Evolutionary conservation across 2,113 vertebrate species (phyloP).

Genomic region (Pavo muticus): DNA sequence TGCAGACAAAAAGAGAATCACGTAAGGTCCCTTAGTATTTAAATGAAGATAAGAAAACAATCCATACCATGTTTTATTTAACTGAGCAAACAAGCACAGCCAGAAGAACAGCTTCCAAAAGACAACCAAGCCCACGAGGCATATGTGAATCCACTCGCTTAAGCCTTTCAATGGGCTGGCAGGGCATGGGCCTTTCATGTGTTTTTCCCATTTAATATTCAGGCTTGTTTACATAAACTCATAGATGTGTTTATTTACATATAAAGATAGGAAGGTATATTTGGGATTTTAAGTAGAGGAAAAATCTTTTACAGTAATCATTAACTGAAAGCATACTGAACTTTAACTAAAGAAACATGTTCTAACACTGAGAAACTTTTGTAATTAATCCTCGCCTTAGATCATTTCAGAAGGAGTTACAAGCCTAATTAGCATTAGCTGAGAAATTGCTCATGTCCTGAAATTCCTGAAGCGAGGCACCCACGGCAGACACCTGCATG

Average conservation of each 20-base stretch:
- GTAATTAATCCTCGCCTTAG: conserved; percentile 54
- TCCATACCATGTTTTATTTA: not conserved
- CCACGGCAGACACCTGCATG: conserved; percentile 10
- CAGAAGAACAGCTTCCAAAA: conserved; percentile 10
- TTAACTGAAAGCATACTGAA: not conserved
- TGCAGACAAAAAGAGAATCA: not conserved
- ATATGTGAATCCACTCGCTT: not conserved
- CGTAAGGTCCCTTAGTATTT: not conserved
- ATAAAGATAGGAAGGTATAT: not conserved
- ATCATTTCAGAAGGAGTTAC: conserved; percentile 34
- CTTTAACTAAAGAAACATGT: conserved; percentile 41
- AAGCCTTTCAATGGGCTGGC: not conserved
- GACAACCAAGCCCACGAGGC: not conserved
- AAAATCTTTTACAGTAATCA: not conserved
- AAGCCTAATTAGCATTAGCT: conserved; percentile 37
- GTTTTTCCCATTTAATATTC: not conserved
- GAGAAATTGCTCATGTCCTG: conserved; percentile 33
- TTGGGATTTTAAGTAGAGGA: not conserved
- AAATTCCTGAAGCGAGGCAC: conserved; percentile 27
- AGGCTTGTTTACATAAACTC: conserved; percentile 31
- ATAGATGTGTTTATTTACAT: conserved; percentile 9
- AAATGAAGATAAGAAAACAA: not conserved
- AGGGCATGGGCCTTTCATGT: not conserved
- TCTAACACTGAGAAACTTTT: conserved; percentile 10
- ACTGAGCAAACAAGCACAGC: not conserved